Evolutionary conservation across 2,888 invertebrate genomes (phyloP).

Genomic region (Eilema depressum): DNA sequence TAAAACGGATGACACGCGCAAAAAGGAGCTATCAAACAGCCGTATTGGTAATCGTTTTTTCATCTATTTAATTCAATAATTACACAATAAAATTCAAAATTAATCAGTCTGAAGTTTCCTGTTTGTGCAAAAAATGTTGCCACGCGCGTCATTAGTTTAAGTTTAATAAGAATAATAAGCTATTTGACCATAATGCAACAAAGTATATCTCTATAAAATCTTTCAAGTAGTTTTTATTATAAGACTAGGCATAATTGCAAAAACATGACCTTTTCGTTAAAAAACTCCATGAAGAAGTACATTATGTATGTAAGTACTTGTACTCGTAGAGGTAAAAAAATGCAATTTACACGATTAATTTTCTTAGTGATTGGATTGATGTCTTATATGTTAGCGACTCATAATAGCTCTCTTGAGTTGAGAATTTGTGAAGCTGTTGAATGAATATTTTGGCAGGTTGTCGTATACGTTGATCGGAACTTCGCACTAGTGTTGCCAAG

Average conservation of each 20-base stretch:
- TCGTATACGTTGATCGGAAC: slow-evolving; percentile 33
- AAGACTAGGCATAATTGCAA: neutral
- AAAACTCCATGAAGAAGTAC: neutral
- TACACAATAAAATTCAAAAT: neutral
- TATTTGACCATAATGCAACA: neutral
- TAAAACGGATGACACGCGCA: neutral
- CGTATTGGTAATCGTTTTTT: neutral
- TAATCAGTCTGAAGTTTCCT: slow-evolving; percentile 1
- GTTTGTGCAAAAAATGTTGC: slow-evolving; percentile 12
- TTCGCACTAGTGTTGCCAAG: slow-evolving; percentile 13
- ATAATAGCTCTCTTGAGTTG: neutral
- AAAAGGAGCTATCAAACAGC: neutral
- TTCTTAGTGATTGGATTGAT: neutral
- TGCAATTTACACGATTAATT: slow-evolving; percentile 10
- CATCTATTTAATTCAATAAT: neutral
- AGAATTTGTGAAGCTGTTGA: slow-evolving; percentile 42
- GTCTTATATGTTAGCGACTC: neutral
- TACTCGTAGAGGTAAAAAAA: neutral
- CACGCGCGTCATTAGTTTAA: slow-evolving; percentile 11
- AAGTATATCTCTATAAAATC: slow-evolving; percentile 11
- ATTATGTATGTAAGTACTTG: neutral
- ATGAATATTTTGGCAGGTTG: slow-evolving; percentile 41
- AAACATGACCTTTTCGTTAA: slow-evolving; percentile 15
- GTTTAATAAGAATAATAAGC: slow-evolving; percentile 2
- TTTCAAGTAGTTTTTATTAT: slow-evolving; percentile 18